Conservation (phyloP, 2,888 invertebrate species). For the Pardosa pseudoannulata region DNA sequence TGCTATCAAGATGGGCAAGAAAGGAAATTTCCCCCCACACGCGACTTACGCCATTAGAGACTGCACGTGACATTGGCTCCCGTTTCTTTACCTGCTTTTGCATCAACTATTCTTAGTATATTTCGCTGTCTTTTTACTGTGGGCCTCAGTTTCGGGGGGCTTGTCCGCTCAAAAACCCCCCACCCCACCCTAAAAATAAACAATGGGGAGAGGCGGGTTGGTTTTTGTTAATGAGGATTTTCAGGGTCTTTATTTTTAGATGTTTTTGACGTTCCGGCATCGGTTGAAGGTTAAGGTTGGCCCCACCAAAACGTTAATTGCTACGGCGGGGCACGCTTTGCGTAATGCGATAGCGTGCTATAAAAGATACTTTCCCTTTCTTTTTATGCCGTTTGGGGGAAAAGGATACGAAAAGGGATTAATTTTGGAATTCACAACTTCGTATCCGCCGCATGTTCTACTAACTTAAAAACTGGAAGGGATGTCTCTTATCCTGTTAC, state of each 20-base stretch:
- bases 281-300: conserved; percentile 67
- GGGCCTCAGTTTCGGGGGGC: conserved; percentile 10
- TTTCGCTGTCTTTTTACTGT: conserved; percentile 30
- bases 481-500: too few relatives aligned
- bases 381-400: background rate
- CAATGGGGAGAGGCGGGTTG: conserved; percentile 37
- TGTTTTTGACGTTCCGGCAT: conserved; percentile 20
- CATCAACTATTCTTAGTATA: conserved; percentile 58
- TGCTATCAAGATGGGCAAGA: too few relatives aligned
- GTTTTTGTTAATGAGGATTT: conserved; percentile 66
- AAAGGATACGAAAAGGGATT: background rate
- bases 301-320: background rate
- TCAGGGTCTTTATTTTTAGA: conserved; percentile 58
- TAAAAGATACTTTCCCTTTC: background rate
- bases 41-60: conserved; percentile 35
- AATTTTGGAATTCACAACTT: background rate
- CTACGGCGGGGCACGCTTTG: background rate
- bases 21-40: too few relatives aligned
- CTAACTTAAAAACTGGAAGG: too few relatives aligned
- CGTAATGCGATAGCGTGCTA: conserved; percentile 6
- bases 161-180: conserved; percentile 26
- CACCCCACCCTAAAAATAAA: conserved; percentile 67
- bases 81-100: conserved; percentile 51
- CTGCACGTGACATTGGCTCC: background rate
- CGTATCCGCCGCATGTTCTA: background rate